Base-by-base conservation (phyloP, 2,888 invertebrate genomes). In the Chymomyza fuscimana region DNA sequence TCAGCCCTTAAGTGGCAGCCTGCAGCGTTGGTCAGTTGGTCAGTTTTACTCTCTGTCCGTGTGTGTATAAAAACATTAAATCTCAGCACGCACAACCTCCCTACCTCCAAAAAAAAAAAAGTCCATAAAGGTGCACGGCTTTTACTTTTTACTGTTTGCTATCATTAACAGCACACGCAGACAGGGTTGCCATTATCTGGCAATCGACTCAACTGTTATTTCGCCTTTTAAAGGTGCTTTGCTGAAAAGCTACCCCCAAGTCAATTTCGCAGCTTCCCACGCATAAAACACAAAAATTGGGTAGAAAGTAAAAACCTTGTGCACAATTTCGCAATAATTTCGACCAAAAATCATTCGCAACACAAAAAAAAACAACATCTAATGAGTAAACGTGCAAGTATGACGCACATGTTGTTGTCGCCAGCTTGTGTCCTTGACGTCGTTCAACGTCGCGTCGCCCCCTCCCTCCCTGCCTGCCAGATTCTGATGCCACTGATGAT, bases 381-480 rank as follows among this genome's bases (percentile, higher is more conserved):
- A 89, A 89, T 89, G 86, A 89, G 83, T 81, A 79, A 86, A 88
- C 86, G 86, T 82, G 88, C 78, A 70, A 74, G 74, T 72, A 82
- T 81, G 77, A 81, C 78, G 87, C 81, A 80, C 77, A 86, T 82
- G 87, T 78, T 46, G 40, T 46, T 81, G 89, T 77, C 88, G 86
- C 82, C 88, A 86, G 77, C 86, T 46, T 46, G 40, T 87, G 83
- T 87, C 87, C 83, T 82, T 82, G 81, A 80, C 69, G 76, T 67
- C 64, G 72, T 15, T 59, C 54, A 61, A 69, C 66, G 56, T 62
- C 46, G 60, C 32, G 32, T 32, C 32, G 9, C 32, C 32, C 50
- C 40, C 36, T 25, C 7, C 29, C 32, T 63, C 36, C 59, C 10
- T 65, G 68, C 52, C 22, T 19, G 19, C 19, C 19, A 19, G 19